A percentile compares a stretch with the other conserved stretches of the same genome.
phyloP scores from a whole-genome alignment of 1,140 invertebrate species.

The Bombus vancouverensis region DNA sequence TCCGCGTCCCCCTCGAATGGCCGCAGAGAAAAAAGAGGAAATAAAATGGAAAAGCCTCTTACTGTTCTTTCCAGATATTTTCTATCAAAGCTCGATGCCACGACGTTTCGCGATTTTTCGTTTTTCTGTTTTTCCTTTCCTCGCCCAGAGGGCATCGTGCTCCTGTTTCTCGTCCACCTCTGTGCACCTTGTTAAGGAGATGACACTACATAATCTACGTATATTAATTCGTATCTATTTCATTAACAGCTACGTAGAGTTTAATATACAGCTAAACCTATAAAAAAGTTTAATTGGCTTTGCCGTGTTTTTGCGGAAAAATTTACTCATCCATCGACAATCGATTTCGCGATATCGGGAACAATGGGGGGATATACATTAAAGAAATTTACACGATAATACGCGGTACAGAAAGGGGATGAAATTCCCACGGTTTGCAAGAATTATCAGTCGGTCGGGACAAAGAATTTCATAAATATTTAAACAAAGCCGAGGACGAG shows the following conservation, averaged over 20 bases:
- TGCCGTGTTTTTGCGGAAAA: not conserved
- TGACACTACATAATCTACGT: not conserved
- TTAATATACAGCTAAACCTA: not conserved
- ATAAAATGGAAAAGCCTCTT: not conserved
- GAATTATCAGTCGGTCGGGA: conserved; percentile 23
- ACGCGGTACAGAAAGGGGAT: not conserved
- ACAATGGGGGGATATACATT: conserved; percentile 22
- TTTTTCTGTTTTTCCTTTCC: not conserved
- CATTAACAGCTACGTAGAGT: not conserved
- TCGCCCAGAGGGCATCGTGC: not conserved
- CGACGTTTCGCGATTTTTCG: not conserved
- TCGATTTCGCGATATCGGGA: not conserved
- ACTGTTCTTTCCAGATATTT: conserved; percentile 33
- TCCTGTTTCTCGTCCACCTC: not conserved
- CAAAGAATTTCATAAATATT: conserved; percentile 56
- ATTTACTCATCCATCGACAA: conserved; percentile 5
- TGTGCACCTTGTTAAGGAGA: not conserved
- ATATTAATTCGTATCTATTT: not conserved
- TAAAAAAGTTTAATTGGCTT: not conserved
- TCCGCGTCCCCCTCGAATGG: conserved; percentile 22
- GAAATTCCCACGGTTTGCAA: not conserved
- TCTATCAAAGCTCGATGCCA: conserved; percentile 16
- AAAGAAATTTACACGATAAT: conserved; percentile 53
- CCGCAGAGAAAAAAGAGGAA: not conserved
- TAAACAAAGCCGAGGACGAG: conserved; percentile 13